Conservation (phyloP, 1,140 invertebrate genomes). For the Diorhabda carinulata region DNA sequence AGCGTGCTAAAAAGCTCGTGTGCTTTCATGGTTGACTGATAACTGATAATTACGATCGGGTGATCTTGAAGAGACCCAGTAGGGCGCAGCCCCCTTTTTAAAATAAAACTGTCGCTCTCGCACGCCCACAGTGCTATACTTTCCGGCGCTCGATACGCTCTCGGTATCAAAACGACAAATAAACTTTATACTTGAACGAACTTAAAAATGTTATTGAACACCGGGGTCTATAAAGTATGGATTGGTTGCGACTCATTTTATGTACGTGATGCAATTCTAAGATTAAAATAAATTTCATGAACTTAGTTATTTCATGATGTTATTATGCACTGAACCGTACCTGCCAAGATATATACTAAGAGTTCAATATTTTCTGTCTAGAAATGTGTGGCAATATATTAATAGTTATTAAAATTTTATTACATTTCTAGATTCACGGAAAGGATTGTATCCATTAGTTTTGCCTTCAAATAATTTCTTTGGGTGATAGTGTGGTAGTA, state of each 20-base stretch:
- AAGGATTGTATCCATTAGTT: no score
- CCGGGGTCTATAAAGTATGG: not conserved
- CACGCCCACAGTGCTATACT: conserved; percentile 39
- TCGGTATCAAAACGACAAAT: conserved; percentile 40
- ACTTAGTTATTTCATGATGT: no score
- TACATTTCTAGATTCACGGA: no score
- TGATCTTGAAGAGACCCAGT: conserved; percentile 44
- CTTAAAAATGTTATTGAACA: conserved; percentile 34
- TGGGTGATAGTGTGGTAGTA: no score
- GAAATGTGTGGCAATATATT: no score
- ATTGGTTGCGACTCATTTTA: not conserved
- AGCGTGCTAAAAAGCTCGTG: conserved; percentile 42
- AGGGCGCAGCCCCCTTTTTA: conserved; percentile 40
- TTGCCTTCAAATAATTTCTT: no score
- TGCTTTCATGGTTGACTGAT: conserved; percentile 42
- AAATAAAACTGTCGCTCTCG: conserved; percentile 41
- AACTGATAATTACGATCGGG: conserved; percentile 49
- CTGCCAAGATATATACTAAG: no score
- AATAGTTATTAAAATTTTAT: no score
- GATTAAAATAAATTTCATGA: no score
- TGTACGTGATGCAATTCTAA: no score
- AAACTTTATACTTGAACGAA: conserved; percentile 45
- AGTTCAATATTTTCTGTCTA: no score
- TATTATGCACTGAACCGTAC: no score
- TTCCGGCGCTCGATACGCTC: conserved; percentile 28